phyloP scores from a whole-genome alignment of 2,113 vertebrate genomes.

The Hipposideros armiger region DNA sequence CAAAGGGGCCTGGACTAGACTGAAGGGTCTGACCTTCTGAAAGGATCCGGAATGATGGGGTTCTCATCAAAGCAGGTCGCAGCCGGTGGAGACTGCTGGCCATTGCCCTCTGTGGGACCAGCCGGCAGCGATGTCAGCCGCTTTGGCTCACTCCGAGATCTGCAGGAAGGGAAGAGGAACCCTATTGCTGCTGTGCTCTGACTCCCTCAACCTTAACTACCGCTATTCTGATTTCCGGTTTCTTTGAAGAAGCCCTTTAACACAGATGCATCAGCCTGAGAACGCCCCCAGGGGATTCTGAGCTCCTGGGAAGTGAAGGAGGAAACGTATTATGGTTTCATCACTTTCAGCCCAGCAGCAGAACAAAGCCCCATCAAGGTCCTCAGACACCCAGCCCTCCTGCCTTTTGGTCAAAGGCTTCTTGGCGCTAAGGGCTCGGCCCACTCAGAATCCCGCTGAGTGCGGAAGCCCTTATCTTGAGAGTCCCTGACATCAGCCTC shows the following conservation, averaged over 20 bases:
- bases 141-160: background rate
- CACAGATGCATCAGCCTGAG: background rate
- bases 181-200: rapidly evolving
- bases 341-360: background rate
- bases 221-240: background rate
- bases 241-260: background rate
- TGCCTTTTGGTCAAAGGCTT: background rate
- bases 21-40: background rate
- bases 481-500: background rate
- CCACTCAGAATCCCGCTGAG: background rate
- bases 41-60: background rate
- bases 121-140: background rate
- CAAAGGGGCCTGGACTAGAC: background rate
- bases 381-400: background rate
- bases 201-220: background rate
- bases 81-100: background rate
- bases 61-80: background rate
- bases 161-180: background rate
- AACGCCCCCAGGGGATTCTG: background rate
- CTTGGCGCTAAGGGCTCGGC: background rate
- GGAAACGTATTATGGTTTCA: background rate
- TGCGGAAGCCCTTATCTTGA: background rate
- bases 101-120: background rate
- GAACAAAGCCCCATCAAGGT: background rate
- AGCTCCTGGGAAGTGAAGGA: background rate